Evolutionary conservation across 2,888 invertebrate species (phyloP).

Genomic region (Cryptocephalus primarius): DNA sequence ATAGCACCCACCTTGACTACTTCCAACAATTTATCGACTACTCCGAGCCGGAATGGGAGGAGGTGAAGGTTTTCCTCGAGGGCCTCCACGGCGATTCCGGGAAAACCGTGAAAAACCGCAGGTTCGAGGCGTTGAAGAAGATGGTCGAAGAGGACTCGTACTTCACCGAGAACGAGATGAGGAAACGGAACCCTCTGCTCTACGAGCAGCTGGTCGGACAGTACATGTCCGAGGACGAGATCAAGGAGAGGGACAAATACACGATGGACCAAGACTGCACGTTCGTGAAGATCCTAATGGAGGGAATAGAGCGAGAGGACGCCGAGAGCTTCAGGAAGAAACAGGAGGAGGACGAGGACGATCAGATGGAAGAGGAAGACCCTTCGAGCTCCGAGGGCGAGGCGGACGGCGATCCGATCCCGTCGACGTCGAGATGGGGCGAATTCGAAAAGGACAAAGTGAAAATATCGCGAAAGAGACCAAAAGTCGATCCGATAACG

Average conservation of each 20-base stretch:
- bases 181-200: conserved; percentile 77
- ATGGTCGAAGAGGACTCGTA: conserved; percentile 60
- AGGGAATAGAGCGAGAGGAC: conserved; percentile 66
- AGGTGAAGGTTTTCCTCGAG: conserved; percentile 52
- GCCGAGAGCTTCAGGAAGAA: conserved; percentile 49
- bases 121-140: conserved; percentile 70
- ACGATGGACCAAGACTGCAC: conserved; percentile 45
- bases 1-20: conserved; percentile 55
- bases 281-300: conserved; percentile 68
- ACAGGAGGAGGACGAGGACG: conserved; percentile 50
- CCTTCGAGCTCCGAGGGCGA: conserved; percentile 15
- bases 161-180: conserved; percentile 90
- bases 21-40: conserved; percentile 43
- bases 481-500: conserved; percentile 10
- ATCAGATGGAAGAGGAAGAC: conserved; percentile 36
- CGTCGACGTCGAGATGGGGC: conserved; percentile 22
- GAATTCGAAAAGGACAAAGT: conserved; percentile 24
- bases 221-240: conserved; percentile 69
- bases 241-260: conserved; percentile 45
- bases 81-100: conserved; percentile 42
- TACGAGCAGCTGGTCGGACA: conserved; percentile 86
- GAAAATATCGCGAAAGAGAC: conserved; percentile 11
- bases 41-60: conserved; percentile 37
- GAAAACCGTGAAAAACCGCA: conserved; percentile 58
- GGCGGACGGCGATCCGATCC: conserved; percentile 12